These are phyloP conservation scores for Cremastobaeus sp. DNA, from an alignment of 2,888 invertebrate species.

Conservation along the genomic window DNA sequence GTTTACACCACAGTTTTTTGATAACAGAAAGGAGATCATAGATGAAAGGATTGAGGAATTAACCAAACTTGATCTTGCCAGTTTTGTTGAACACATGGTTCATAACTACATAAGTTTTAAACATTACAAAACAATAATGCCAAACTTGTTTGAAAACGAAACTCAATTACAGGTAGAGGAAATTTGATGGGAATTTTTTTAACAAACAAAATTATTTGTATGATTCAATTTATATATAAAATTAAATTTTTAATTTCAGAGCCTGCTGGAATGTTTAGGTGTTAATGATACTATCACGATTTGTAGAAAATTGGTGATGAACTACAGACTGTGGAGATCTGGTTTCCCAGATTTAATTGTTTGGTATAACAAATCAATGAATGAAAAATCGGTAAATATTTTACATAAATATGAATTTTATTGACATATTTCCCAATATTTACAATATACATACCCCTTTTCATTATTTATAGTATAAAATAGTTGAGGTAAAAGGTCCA, in stretches of 20 bases:
- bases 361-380: slow-evolving; percentile 83
- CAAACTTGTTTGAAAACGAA: slow-evolving; percentile 62
- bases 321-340: slow-evolving; percentile 82
- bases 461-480: slow-evolving; percentile 80
- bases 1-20: slow-evolving; percentile 83
- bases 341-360: slow-evolving; percentile 92
- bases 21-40: slow-evolving; percentile 81
- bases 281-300: slow-evolving; percentile 80
- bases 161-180: slow-evolving; percentile 67
- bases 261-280: slow-evolving; percentile 81
- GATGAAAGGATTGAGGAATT: slow-evolving; percentile 80
- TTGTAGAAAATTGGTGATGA: slow-evolving; percentile 81
- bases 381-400: slow-evolving; percentile 79
- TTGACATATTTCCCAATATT: slow-evolving; percentile 8
- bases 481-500: slow-evolving; percentile 94
- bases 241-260: slow-evolving; percentile 66
- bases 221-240: not conserved
- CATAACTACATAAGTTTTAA: slow-evolving; percentile 64
- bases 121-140: slow-evolving; percentile 66
- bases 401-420: slow-evolving; percentile 3
- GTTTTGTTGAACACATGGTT: slow-evolving; percentile 78
- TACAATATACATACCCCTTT: not conserved
- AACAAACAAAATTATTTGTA: not conserved
- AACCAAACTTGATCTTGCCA: slow-evolving; percentile 73
- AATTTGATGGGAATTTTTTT: not conserved